Percentiles rank a stretch among this genome's conserved stretches.
Evolutionary conservation across 1,140 invertebrate genomes (phyloP).

Genomic region (Drosophila nannoptera): DNA sequence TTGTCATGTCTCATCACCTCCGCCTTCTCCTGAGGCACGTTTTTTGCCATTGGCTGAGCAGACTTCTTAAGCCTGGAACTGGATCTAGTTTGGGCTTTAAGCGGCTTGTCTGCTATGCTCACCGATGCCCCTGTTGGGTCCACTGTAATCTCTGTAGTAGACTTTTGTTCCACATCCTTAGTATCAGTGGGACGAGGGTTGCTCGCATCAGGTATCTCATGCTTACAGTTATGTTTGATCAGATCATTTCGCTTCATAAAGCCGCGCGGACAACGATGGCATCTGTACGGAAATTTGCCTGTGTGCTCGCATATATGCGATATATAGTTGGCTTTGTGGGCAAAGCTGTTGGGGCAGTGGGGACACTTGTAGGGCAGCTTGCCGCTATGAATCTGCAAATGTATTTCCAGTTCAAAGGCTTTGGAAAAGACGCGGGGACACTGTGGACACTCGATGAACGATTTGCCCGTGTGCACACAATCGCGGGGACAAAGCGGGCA

Average conservation of each 20-base stretch:
- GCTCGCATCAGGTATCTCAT: neutral
- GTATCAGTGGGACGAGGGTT: too few relatives aligned
- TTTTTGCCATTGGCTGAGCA: too few relatives aligned
- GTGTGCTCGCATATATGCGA: constrained; percentile 27
- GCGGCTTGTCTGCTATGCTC: too few relatives aligned
- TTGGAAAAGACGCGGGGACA: constrained; percentile 19
- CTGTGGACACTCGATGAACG: constrained; percentile 6
- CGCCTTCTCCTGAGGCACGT: too few relatives aligned
- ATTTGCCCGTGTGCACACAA: neutral
- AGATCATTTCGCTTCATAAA: constrained; percentile 20
- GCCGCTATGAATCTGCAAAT: constrained; percentile 27
- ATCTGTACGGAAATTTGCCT: constrained; percentile 12
- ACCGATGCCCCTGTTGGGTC: too few relatives aligned
- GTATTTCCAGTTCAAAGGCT: constrained; percentile 18
- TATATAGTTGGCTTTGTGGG: constrained; percentile 20
- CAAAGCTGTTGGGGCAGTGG: constrained; percentile 21
- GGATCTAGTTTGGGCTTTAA: too few relatives aligned
- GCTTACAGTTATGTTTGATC: neutral
- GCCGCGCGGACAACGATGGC: constrained; percentile 5
- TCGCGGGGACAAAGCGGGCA: constrained; percentile 1
- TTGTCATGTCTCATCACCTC: too few relatives aligned
- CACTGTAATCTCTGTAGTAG: too few relatives aligned
- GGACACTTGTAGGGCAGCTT: constrained; percentile 24
- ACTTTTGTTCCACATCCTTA: too few relatives aligned
- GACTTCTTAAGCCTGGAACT: too few relatives aligned